Conservation (phyloP, 2,888 invertebrate genomes). For the Apodemia mormo region DNA sequence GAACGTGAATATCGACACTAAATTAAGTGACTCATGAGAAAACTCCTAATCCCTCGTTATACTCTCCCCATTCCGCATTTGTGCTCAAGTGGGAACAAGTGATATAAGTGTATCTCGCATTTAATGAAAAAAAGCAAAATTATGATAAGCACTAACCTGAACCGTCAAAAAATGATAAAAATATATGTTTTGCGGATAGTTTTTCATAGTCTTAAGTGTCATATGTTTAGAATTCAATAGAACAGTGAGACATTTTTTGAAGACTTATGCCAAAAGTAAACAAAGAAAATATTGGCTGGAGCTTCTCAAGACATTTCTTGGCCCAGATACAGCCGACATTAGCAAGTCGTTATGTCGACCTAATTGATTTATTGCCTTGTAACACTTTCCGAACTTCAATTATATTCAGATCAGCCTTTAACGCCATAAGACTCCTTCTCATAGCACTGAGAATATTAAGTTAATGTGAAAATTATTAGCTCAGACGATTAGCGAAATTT, state of each 20-base stretch:
- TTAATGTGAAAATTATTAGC: background rate
- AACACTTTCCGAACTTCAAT: constrained; percentile 17
- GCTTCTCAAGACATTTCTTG: constrained; percentile 43
- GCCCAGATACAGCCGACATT: constrained; percentile 39
- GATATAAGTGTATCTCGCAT: too few relatives aligned
- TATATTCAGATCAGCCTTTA: constrained; percentile 14
- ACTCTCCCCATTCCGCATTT: too few relatives aligned
- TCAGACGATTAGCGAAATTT: too few relatives aligned
- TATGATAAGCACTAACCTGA: too few relatives aligned
- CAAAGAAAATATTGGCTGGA: constrained; percentile 50
- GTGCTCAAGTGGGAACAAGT: too few relatives aligned
- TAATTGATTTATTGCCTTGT: constrained; percentile 28
- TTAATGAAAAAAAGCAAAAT: too few relatives aligned
- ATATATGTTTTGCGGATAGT: too few relatives aligned
- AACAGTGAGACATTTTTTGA: constrained; percentile 24
- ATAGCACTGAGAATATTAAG: background rate
- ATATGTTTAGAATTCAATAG: background rate
- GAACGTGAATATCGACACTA: too few relatives aligned
- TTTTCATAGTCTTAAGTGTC: too few relatives aligned
- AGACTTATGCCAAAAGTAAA: constrained; percentile 56
- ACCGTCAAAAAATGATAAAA: too few relatives aligned
- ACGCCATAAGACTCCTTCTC: background rate
- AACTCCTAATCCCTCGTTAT: too few relatives aligned
- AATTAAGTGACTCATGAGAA: too few relatives aligned
- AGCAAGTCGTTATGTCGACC: constrained; percentile 35